Evolutionary conservation across 2,888 invertebrate species (phyloP).

Genomic region (Hirtodrosophila histrioides): DNA sequence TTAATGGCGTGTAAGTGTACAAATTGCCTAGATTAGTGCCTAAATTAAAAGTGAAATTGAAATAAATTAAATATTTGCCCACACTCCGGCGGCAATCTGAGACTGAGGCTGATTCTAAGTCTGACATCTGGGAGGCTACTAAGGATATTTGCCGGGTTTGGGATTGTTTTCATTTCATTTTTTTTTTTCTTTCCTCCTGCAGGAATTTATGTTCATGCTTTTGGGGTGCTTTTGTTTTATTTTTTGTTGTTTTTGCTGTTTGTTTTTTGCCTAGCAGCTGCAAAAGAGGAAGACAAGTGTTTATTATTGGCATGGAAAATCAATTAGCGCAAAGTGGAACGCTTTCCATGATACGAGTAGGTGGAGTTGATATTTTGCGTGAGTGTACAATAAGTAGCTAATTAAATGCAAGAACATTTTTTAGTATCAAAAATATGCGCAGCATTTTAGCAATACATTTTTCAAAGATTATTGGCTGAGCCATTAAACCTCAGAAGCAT

Average conservation of each 20-base stretch:
- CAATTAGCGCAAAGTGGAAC: constrained; percentile 62
- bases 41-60: constrained; percentile 79
- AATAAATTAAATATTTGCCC: constrained; percentile 78
- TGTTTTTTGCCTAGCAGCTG: constrained; percentile 1
- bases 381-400: constrained; percentile 36
- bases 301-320: constrained; percentile 68
- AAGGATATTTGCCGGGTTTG: constrained; percentile 13
- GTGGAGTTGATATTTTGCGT: not conserved
- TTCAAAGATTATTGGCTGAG: not conserved
- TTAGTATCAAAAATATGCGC: constrained; percentile 29
- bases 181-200: constrained; percentile 18
- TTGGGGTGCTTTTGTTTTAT: constrained; percentile 5
- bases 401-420: constrained; percentile 54
- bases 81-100: constrained; percentile 30
- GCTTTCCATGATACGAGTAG: constrained; percentile 22
- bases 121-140: constrained; percentile 15
- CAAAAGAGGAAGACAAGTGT: constrained; percentile 46
- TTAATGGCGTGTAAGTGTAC: constrained; percentile 79
- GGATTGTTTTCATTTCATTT: constrained; percentile 39
- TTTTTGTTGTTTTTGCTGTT: constrained; percentile 9
- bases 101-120: constrained; percentile 4
- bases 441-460: constrained; percentile 18
- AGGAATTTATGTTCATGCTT: constrained; percentile 60
- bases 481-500: not conserved
- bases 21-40: constrained; percentile 81